Conservation (phyloP, 1,140 invertebrate genomes). For the Aphelenchoides besseyi region DNA sequence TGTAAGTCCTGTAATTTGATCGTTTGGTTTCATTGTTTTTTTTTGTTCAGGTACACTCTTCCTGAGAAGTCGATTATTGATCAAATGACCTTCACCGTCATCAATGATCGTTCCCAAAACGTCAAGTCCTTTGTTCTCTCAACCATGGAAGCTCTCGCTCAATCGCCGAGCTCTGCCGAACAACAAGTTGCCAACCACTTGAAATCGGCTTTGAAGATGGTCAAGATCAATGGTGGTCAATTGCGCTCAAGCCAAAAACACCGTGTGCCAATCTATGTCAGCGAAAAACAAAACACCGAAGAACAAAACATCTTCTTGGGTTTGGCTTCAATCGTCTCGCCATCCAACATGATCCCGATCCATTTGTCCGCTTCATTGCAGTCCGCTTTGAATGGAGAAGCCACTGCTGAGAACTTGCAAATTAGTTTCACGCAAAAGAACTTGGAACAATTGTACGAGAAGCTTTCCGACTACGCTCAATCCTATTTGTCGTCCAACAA, state of each 20-base stretch:
- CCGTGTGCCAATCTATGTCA: constrained; percentile 40
- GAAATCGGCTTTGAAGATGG: constrained; percentile 43
- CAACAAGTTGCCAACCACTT: constrained; percentile 40
- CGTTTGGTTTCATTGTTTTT: not conserved
- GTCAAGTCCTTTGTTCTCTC: constrained; percentile 44
- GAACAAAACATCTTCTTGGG: constrained; percentile 36
- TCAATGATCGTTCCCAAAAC: constrained; percentile 35
- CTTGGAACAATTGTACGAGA: constrained; percentile 36
- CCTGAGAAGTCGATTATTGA: constrained; percentile 27
- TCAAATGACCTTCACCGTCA: constrained; percentile 32
- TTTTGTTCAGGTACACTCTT: constrained; percentile 11
- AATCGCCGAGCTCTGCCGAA: constrained; percentile 36
- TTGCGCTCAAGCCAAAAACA: constrained; percentile 29
- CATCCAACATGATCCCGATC: constrained; percentile 32
- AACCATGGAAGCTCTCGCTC: constrained; percentile 38
- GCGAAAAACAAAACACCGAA: not conserved
- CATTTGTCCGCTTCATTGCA: constrained; percentile 31
- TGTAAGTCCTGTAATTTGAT: constrained; percentile 12
- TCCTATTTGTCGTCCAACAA: constrained; percentile 14
- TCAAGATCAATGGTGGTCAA: constrained; percentile 32
- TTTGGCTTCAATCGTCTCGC: constrained; percentile 34
- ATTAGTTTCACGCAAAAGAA: constrained; percentile 37
- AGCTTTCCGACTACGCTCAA: constrained; percentile 27
- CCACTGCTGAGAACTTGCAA: constrained; percentile 25
- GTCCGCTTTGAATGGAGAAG: constrained; percentile 39